Percentiles rank a stretch among this genome's conserved stretches.
phyloP scores from a whole-genome alignment of 2,797 vertebrate genomes.

The Schizopygopsis malacanthus region DNA sequence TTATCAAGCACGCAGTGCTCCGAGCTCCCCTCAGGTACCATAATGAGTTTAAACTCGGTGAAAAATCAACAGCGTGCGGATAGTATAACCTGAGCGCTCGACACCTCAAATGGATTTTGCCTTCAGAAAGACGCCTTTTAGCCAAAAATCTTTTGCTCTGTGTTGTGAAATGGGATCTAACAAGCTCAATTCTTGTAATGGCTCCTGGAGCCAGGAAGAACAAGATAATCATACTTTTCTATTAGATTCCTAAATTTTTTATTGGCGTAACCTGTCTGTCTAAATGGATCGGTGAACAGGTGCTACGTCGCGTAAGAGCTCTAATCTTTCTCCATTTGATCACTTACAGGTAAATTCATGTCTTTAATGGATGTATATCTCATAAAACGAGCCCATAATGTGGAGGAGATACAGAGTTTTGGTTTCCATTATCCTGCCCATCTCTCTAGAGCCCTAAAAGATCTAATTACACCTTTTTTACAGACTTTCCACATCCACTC shows the following conservation, averaged over 20 bases:
- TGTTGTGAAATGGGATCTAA: constrained; percentile 67
- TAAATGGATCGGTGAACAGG: constrained; percentile 58
- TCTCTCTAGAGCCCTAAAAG: constrained; percentile 46
- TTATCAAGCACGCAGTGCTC: constrained; percentile 52
- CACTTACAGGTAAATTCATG: constrained; percentile 59
- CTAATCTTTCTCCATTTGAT: constrained; percentile 55
- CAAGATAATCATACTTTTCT: constrained; percentile 55
- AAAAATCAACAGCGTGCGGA: constrained; percentile 57
- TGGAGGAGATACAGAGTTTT: constrained; percentile 50
- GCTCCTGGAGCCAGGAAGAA: constrained; percentile 57
- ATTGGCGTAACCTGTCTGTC: constrained; percentile 61
- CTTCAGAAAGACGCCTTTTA: constrained; percentile 63
- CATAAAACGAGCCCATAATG: constrained; percentile 53
- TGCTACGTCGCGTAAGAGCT: constrained; percentile 60
- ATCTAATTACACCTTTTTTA: constrained; percentile 57
- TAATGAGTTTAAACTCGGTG: constrained; percentile 60
- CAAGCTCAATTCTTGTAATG: constrained; percentile 65
- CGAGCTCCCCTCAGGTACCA: constrained; percentile 52
- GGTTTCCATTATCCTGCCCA: constrained; percentile 53
- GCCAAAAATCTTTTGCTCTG: constrained; percentile 58
- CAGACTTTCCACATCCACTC: constrained; percentile 53
- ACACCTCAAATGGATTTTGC: constrained; percentile 66
- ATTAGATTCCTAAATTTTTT: constrained; percentile 65
- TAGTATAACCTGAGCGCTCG: constrained; percentile 56
- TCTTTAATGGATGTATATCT: constrained; percentile 59